phyloP scores from a whole-genome alignment of 92 coral and sea anemone species.

The Nematostella vectensis region DNA sequence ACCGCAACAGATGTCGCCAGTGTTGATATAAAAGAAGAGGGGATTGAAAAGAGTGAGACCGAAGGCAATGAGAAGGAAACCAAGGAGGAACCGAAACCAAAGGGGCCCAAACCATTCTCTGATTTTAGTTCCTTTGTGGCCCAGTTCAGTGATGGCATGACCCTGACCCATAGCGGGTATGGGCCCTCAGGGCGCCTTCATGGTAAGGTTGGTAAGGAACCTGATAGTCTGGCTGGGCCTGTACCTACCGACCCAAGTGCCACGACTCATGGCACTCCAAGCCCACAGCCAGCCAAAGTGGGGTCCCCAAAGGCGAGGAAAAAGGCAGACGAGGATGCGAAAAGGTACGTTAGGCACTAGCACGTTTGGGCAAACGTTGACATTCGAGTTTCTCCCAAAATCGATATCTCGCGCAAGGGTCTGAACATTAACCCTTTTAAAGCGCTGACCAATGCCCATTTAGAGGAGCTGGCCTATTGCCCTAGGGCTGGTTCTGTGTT shows the following conservation, averaged over 20 bases:
- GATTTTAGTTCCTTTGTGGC: slow-evolving; percentile 87
- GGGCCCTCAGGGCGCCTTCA: slow-evolving; percentile 61
- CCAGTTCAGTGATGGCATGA: slow-evolving; percentile 92
- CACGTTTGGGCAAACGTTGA: not conserved
- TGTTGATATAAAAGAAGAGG: slow-evolving; percentile 33
- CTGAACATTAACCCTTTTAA: too few species aligned
- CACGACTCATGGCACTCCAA: slow-evolving; percentile 60
- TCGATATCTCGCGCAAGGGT: too few species aligned
- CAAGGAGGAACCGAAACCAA: slow-evolving; percentile 2
- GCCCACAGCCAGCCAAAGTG: slow-evolving; percentile 90
- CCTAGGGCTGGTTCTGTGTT: too few species aligned
- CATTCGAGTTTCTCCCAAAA: too few species aligned
- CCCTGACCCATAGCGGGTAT: slow-evolving; percentile 75
- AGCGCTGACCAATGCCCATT: too few species aligned
- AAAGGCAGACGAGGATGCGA: slow-evolving; percentile 81
- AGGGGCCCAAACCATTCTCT: slow-evolving; percentile 60
- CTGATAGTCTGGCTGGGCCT: slow-evolving; percentile 30
- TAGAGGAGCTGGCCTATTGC: too few species aligned
- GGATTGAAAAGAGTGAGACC: slow-evolving; percentile 73
- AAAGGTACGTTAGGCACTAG: slow-evolving; percentile 31
- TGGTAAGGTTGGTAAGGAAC: slow-evolving; percentile 23
- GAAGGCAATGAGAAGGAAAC: slow-evolving; percentile 44
- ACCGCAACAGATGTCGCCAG: slow-evolving; percentile 8
- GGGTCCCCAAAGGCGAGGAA: slow-evolving; percentile 85
- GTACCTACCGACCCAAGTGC: slow-evolving; percentile 18